These are phyloP conservation scores for Ormyrus nitidulus DNA, from an alignment of 2,888 invertebrate species.

Conservation along the genomic window DNA sequence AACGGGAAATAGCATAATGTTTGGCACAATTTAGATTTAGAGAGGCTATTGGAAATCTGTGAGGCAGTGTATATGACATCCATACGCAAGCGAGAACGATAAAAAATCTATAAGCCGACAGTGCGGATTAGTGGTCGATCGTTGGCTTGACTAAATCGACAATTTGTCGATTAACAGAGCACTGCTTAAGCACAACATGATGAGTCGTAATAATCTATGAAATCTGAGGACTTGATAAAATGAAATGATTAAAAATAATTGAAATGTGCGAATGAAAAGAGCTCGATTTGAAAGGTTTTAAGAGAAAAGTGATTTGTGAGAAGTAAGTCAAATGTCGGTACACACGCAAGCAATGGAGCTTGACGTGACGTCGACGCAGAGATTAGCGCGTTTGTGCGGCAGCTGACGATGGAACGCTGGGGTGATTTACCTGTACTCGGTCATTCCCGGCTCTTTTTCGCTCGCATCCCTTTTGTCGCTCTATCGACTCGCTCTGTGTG, in stretches of 20 bases:
- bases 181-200: neutral
- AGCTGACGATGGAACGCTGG: constrained; percentile 10
- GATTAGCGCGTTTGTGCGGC: constrained; percentile 32
- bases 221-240: too few species aligned
- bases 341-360: too few species aligned
- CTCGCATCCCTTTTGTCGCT: constrained; percentile 15
- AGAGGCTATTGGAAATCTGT: too few species aligned
- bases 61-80: neutral
- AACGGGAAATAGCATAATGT: too few species aligned
- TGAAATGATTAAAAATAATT: too few species aligned
- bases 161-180: constrained; percentile 36
- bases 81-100: neutral
- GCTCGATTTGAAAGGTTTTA: too few species aligned
- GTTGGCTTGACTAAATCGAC: constrained; percentile 35
- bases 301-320: too few species aligned
- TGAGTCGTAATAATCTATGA: too few species aligned
- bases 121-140: constrained; percentile 34
- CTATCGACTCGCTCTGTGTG: neutral
- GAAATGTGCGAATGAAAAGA: too few species aligned
- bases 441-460: constrained; percentile 41
- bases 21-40: too few species aligned
- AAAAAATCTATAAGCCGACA: constrained; percentile 45
- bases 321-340: too few species aligned
- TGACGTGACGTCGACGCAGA: constrained; percentile 19
- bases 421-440: constrained; percentile 45